These are phyloP conservation scores for Sycobia sp. DNA, from an alignment of 1,140 invertebrate genomes.

Conservation along the genomic window DNA sequence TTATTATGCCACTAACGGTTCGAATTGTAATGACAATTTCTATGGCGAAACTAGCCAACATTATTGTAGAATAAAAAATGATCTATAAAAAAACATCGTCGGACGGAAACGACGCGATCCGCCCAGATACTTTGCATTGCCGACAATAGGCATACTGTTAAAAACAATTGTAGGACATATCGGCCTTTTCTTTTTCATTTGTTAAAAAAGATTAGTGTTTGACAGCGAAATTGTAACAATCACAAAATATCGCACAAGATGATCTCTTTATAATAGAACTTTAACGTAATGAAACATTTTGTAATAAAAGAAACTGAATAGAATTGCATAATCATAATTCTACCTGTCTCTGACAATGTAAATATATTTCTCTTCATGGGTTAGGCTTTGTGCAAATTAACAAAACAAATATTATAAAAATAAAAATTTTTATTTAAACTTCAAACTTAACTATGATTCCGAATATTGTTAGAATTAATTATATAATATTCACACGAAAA, in stretches of 20 bases:
- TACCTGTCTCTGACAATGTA: constrained; percentile 22
- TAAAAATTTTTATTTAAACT: constrained; percentile 22
- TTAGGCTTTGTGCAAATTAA: constrained; percentile 25
- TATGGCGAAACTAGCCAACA: constrained; percentile 21
- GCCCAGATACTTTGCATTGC: constrained; percentile 28
- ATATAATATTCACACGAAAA: too few species aligned
- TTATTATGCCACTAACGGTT: background rate
- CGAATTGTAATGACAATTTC: constrained; percentile 1
- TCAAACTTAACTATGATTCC: constrained; percentile 12
- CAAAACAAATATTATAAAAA: constrained; percentile 14
- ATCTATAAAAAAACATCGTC: constrained; percentile 32
- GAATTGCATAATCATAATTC: constrained; percentile 20
- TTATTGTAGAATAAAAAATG: constrained; percentile 31
- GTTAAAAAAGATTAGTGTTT: constrained; percentile 14
- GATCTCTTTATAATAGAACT: constrained; percentile 14
- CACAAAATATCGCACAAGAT: constrained; percentile 19
- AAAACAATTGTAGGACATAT: constrained; percentile 35
- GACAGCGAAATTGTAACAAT: constrained; percentile 18
- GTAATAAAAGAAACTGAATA: constrained; percentile 14
- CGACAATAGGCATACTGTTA: constrained; percentile 31
- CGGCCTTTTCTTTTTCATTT: constrained; percentile 16
- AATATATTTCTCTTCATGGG: background rate
- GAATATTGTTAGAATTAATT: constrained; percentile 12
- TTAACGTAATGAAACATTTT: constrained; percentile 16
- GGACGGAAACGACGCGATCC: constrained; percentile 31